These are phyloP conservation scores for Formica selysi DNA, from an alignment of 1,140 invertebrate species.

Conservation along the genomic window DNA sequence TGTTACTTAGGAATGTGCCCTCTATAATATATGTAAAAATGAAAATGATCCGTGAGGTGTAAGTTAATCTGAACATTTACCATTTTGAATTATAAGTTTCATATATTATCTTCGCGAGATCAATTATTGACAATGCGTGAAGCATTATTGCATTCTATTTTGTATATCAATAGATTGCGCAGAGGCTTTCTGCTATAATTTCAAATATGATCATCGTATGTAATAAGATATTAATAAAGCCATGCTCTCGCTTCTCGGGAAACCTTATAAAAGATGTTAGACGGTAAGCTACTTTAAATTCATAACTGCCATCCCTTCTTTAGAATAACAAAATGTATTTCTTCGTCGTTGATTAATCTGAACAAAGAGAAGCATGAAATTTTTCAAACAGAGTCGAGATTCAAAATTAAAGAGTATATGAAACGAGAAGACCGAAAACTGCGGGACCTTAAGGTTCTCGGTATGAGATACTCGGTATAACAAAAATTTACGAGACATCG, in stretches of 20 bases:
- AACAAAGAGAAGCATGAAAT: neutral
- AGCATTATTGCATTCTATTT: neutral
- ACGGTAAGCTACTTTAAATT: constrained; percentile 17
- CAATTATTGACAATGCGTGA: constrained; percentile 10
- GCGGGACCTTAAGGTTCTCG: neutral
- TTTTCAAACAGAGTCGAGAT: neutral
- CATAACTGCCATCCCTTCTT: constrained; percentile 1
- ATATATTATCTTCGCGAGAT: neutral
- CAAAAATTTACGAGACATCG: constrained; percentile 7
- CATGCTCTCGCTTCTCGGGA: neutral
- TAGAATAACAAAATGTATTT: constrained; percentile 6
- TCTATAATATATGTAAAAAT: too few relatives aligned
- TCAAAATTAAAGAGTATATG: neutral
- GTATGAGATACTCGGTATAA: neutral
- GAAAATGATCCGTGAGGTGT: too few relatives aligned
- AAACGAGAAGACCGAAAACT: neutral
- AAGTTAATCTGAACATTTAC: too few relatives aligned
- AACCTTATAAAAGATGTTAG: neutral
- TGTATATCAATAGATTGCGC: too few relatives aligned
- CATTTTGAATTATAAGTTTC: constrained; percentile 9
- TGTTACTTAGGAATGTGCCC: too few relatives aligned
- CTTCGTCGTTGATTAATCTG: neutral
- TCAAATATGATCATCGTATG: neutral
- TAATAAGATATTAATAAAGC: neutral
- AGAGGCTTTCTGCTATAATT: neutral